Evolutionary conservation across 2,113 vertebrate species (phyloP).

Genomic region (Rostratula benghalensis): DNA sequence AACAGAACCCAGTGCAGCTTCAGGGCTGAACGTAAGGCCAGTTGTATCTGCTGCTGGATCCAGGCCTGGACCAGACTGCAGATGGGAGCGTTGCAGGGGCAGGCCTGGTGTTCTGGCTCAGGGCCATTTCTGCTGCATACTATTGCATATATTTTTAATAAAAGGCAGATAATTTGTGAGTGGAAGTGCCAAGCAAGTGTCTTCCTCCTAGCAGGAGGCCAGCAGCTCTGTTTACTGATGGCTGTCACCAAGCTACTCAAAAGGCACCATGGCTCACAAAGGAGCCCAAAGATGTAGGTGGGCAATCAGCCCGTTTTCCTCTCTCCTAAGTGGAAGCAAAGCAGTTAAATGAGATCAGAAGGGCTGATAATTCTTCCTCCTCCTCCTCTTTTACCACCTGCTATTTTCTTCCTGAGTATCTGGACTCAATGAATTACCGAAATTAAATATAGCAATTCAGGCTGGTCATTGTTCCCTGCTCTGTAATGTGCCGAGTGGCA

Average conservation of each 20-base stretch:
- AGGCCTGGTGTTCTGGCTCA: not conserved
- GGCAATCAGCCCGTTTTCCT: not conserved
- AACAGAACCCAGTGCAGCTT: accelerated
- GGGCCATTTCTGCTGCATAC: not conserved
- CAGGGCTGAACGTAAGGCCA: not conserved
- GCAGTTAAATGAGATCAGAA: not conserved
- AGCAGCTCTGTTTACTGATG: not conserved
- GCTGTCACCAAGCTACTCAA: not conserved
- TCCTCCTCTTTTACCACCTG: not conserved
- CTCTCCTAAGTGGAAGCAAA: not conserved
- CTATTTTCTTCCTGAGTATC: not conserved
- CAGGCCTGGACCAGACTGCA: accelerated
- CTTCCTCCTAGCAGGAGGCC: not conserved
- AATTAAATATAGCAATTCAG: not conserved
- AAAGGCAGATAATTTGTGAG: not conserved
- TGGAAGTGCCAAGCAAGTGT: not conserved
- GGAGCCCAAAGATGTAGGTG: accelerated
- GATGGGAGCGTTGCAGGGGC: accelerated
- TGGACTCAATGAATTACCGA: not conserved
- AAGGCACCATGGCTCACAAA: accelerated
- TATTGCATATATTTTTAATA: not conserved
- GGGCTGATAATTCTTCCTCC: not conserved
- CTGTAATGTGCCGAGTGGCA: not conserved
- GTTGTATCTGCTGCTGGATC: not conserved
- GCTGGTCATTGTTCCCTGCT: not conserved